These are phyloP conservation scores for Crax fasciolata DNA, from an alignment of 2,797 vertebrate genomes.

Conservation along the genomic window DNA sequence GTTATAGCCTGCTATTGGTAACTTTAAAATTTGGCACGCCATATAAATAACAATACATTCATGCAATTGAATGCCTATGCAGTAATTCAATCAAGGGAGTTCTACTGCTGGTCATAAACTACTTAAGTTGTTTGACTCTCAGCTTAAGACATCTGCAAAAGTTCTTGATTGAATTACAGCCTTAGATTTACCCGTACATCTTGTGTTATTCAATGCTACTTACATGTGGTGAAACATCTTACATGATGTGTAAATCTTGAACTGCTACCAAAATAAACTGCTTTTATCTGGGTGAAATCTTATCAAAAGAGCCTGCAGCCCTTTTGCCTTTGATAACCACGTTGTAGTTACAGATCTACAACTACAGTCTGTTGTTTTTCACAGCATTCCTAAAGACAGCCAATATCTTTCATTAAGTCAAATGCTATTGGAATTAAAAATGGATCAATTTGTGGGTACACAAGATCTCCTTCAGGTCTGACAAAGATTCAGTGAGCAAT, in stretches of 20 bases:
- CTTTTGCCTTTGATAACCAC: background rate
- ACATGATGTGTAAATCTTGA: constrained; percentile 12
- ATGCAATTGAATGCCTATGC: constrained; percentile 60
- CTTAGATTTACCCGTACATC: constrained; percentile 21
- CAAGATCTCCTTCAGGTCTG: background rate
- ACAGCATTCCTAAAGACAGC: background rate
- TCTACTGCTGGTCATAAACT: constrained; percentile 52
- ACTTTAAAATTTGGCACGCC: constrained; percentile 48
- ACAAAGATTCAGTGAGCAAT: background rate
- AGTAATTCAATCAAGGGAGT: constrained; percentile 64
- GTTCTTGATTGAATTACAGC: constrained; percentile 49
- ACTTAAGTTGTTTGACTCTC: constrained; percentile 51
- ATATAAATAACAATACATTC: constrained; percentile 68
- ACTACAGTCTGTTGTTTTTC: too few relatives aligned
- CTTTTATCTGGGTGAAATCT: background rate
- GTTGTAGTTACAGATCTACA: background rate
- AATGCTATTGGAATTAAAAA: background rate
- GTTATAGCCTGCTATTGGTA: constrained; percentile 36
- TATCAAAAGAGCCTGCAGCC: background rate
- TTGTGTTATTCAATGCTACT: constrained; percentile 19
- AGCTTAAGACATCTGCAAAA: constrained; percentile 42
- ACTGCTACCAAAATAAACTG: constrained; percentile 4
- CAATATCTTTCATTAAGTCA: background rate
- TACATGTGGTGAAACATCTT: background rate
- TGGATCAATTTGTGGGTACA: rapidly evolving